phyloP scores from a whole-genome alignment of 2,797 vertebrate species.

The Melanotaenia maccullochi region DNA sequence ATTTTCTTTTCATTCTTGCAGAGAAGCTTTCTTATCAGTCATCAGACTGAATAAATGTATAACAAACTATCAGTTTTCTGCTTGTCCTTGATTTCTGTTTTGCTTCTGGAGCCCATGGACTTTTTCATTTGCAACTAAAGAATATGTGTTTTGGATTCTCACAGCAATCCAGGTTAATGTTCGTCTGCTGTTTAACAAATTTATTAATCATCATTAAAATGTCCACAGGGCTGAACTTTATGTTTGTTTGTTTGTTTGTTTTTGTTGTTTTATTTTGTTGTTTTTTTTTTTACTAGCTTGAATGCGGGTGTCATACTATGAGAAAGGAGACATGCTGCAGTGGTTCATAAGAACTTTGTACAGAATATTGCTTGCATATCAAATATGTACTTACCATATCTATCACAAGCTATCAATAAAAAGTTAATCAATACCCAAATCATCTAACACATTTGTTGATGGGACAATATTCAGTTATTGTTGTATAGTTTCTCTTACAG shows the following conservation, averaged over 20 bases:
- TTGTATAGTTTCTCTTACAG: conserved; percentile 44
- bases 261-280: conserved; percentile 58
- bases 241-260: conserved; percentile 84
- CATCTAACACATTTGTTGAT: not conserved
- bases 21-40: too few relatives aligned
- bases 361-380: not conserved
- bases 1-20: not conserved
- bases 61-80: conserved; percentile 24
- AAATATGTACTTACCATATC: conserved; percentile 68
- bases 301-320: conserved; percentile 81
- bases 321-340: conserved; percentile 11
- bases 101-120: conserved; percentile 82
- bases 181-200: not conserved
- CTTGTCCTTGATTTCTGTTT: conserved; percentile 84
- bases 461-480: conserved; percentile 80
- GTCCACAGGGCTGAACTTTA: conserved; percentile 81
- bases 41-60: not conserved
- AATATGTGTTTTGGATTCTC: conserved; percentile 14
- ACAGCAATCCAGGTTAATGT: not conserved
- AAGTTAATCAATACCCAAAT: not conserved
- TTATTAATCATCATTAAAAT: conserved; percentile 81
- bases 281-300: conserved; percentile 78
- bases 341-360: not conserved
- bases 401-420: not conserved
- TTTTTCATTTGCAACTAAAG: conserved; percentile 82